Evolutionary conservation across 2,797 vertebrate species (phyloP), one percentile per base, ranked within the genome.

Genomic region (Pseudomugil gertrudae): DNA sequence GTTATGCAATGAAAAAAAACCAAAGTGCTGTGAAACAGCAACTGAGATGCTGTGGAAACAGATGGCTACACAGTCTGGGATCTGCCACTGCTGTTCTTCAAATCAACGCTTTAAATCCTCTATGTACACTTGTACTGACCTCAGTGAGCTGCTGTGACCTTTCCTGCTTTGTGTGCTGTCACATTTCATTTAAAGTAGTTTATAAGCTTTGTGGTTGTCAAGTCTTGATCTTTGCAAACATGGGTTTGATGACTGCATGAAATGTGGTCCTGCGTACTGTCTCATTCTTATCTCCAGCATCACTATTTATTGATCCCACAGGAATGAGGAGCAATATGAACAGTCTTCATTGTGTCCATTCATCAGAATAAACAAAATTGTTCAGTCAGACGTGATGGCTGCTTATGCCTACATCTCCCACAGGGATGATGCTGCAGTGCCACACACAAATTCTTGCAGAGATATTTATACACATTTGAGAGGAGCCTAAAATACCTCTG

Each of bases 41-140:
- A 72, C 69, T 59, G 57, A 47, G 72, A 55, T 72, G 69, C 76
- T 68, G 15, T 6, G 2, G 26, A 83, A 55, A 69, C 87, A 91
- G 89, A 90, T 89, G 87, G 89, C 61, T 72, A 58, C 78, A 67
- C 79, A 84, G 84, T 78, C 77, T 87, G 87, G 19, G 47, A 73
- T 65, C 67, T 73, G 69, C 48, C 58, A n/a, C 58, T 43, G 38
- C 58, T 67, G 58, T 36, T 79, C 24, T 66, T 47, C 40, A 72
- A 56, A 40, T 17, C 43, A 48, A 9, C 8, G 43, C 57, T 69
- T 67, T 69, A 57, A 57, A 58, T 69, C 62, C 57, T 26, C 29
- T 21, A 33, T 9, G 10, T 19, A 67, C 24, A 72, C 51, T 71
- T 69, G 29, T 0, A 36, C 43, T 43, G 27, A 26, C 32, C 10